Conservation (phyloP, 2,797 vertebrate genomes). For the Oryzias dopingdopingensis region DNA sequence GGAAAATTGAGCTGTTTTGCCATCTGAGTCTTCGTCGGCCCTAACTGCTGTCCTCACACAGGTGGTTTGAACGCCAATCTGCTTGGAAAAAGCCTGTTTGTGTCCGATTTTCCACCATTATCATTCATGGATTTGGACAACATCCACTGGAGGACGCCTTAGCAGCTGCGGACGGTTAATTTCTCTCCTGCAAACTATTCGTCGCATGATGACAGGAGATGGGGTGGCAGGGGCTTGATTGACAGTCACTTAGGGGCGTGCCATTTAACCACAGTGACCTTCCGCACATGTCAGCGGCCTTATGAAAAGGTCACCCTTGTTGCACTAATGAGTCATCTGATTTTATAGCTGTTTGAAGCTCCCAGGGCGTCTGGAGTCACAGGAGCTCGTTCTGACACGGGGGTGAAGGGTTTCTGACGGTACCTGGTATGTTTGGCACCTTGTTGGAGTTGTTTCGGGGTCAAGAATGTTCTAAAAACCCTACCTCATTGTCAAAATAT, state of each 20-base stretch:
- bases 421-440: too few species aligned
- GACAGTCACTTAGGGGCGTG: slow-evolving; percentile 75
- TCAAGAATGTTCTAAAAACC: too few species aligned
- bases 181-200: slow-evolving; percentile 60
- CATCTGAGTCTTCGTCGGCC: slow-evolving; percentile 29
- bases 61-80: slow-evolving; percentile 47
- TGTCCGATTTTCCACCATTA: slow-evolving; percentile 7
- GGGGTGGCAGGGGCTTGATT: slow-evolving; percentile 62
- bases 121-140: slow-evolving; percentile 29
- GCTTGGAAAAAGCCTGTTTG: slow-evolving; percentile 8
- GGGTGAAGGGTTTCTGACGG: slow-evolving; percentile 5
- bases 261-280: slow-evolving; percentile 75
- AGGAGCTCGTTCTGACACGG: slow-evolving; percentile 1
- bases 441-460: too few species aligned
- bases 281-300: slow-evolving; percentile 72
- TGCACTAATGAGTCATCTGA: slow-evolving; percentile 76
- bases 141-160: slow-evolving; percentile 24
- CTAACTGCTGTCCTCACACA: slow-evolving; percentile 51
- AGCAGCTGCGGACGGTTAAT: slow-evolving; percentile 47
- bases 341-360: slow-evolving; percentile 45
- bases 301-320: slow-evolving; percentile 80
- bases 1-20: slow-evolving; percentile 54
- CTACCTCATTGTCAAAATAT: too few species aligned
- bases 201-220: slow-evolving; percentile 63
- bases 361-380: slow-evolving; percentile 15